phyloP scores from a whole-genome alignment of 92 coral and sea anemone genomes.

The Nematostella vectensis region DNA sequence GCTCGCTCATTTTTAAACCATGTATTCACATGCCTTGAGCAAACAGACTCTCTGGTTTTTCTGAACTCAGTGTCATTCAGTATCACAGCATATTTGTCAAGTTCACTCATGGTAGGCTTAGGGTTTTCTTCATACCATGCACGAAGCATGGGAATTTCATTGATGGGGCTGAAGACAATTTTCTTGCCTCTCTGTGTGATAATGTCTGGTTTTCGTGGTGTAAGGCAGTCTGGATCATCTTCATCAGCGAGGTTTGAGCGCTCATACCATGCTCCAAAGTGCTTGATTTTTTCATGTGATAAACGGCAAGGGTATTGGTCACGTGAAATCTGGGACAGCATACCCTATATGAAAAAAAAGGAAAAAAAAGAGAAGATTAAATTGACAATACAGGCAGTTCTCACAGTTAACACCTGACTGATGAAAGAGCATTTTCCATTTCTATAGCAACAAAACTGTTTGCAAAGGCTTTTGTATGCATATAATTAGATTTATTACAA shows the following conservation, averaged over 20 bases:
- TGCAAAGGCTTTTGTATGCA: no score
- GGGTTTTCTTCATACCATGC: conserved; percentile 83
- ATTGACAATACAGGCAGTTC: not conserved
- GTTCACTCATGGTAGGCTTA: conserved; percentile 69
- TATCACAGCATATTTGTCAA: conserved; percentile 66
- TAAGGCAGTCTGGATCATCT: conserved; percentile 35
- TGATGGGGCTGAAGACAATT: conserved; percentile 74
- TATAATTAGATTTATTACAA: no score
- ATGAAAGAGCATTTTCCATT: not conserved
- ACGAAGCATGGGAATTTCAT: conserved; percentile 79
- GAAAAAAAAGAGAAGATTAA: no score
- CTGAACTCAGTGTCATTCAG: conserved; percentile 76
- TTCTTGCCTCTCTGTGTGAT: conserved; percentile 77
- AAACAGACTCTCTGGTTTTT: conserved; percentile 60
- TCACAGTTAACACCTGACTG: not conserved
- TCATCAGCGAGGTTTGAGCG: conserved; percentile 68
- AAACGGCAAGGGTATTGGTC: conserved; percentile 93
- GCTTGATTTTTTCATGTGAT: conserved; percentile 79
- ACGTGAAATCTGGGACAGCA: conserved; percentile 96
- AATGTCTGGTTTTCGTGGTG: conserved; percentile 53
- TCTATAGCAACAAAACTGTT: not conserved
- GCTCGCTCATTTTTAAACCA: conserved; percentile 99
- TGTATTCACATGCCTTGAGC: conserved; percentile 82
- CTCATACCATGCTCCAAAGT: conserved; percentile 93
- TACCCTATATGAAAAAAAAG: conserved; percentile 45